Conservation (phyloP, 2,113 vertebrate genomes). For the Haemorhous mexicanus region DNA sequence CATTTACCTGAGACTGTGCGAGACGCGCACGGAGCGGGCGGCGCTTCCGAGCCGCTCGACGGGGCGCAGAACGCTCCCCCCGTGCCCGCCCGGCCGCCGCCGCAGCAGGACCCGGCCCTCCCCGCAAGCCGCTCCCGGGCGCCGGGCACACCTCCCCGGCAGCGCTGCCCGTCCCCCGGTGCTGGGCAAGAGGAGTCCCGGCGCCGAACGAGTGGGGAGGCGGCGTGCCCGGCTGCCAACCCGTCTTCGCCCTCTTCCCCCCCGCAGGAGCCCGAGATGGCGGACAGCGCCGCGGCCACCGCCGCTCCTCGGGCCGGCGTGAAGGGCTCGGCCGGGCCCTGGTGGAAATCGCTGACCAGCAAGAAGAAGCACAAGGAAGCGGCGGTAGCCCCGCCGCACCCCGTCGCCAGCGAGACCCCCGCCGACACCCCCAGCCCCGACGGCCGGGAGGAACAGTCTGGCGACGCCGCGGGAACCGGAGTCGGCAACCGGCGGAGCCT, state of each 20-base stretch:
- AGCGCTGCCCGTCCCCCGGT: background rate
- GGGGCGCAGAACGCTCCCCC: background rate
- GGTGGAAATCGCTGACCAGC: conserved; percentile 80
- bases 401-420: background rate
- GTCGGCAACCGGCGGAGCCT: conserved; percentile 83
- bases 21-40: background rate
- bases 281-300: conserved; percentile 56
- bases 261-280: conserved; percentile 62
- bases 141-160: background rate
- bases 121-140: background rate
- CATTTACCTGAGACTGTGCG: background rate
- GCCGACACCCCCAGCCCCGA: background rate
- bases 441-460: conserved; percentile 56
- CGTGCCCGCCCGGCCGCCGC: background rate
- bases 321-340: conserved; percentile 44
- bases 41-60: background rate
- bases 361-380: conserved; percentile 75
- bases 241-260: background rate
- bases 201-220: background rate
- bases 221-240: background rate
- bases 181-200: background rate
- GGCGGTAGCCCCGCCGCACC: background rate
- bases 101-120: background rate
- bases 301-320: conserved; percentile 2
- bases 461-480: conserved; percentile 65